Conservation (phyloP, 1,140 invertebrate genomes). For the Pseudomyrmex cubaensis region DNA sequence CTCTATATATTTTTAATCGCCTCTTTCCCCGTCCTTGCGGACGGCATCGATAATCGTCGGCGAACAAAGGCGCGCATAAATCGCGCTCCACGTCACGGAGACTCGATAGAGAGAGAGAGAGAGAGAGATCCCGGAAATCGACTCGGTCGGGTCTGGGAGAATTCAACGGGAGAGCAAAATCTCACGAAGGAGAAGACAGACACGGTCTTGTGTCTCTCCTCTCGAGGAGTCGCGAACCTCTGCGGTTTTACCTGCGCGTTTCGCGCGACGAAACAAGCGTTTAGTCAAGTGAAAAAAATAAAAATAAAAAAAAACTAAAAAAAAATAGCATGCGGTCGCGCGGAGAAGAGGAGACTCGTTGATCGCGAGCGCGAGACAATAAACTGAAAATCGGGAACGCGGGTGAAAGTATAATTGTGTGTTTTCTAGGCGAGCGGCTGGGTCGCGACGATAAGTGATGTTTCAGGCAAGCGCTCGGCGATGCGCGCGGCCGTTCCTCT, state of each 20-base stretch:
- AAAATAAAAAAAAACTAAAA: too few species aligned
- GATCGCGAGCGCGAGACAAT: constrained; percentile 38
- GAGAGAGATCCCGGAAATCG: neutral
- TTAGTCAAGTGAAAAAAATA: too few species aligned
- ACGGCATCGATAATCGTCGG: neutral
- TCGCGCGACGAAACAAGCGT: neutral
- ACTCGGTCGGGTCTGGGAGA: neutral
- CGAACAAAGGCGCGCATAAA: neutral
- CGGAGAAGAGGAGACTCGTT: neutral
- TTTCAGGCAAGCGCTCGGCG: constrained; percentile 9
- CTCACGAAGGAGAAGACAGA: neutral
- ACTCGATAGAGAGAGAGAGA: too few species aligned
- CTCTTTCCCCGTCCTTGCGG: neutral
- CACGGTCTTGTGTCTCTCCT: neutral
- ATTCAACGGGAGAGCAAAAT: neutral
- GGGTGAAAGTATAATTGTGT: constrained; percentile 69
- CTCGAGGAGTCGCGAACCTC: too few species aligned
- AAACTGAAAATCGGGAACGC: constrained; percentile 65
- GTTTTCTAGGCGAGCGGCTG: constrained; percentile 9
- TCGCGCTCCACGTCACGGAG: neutral
- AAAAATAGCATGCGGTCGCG: neutral
- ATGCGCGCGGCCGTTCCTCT: constrained; percentile 54
- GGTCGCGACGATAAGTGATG: constrained; percentile 9
- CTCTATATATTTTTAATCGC: neutral
- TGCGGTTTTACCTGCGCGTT: neutral